A percentile compares a stretch with the other conserved stretches of the same genome.
phyloP scores from a whole-genome alignment of 2,113 vertebrate genomes.

The Corvus moneduloides region DNA sequence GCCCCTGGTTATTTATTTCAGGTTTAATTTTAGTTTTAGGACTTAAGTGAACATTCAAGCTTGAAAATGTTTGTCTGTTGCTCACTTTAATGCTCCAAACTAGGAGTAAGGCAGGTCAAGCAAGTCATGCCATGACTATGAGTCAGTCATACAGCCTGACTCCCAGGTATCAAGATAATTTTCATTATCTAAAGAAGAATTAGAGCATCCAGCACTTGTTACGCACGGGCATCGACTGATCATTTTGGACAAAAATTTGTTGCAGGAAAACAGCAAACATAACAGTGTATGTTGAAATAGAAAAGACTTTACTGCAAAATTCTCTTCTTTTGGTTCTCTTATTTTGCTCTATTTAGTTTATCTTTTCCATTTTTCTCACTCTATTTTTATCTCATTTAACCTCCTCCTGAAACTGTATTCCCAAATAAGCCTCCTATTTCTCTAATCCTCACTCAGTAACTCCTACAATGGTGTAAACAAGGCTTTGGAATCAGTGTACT shows the following conservation, averaged over 20 bases:
- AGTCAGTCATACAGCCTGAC: background rate
- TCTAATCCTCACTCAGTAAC: background rate
- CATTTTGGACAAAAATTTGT: background rate
- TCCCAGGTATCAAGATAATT: background rate
- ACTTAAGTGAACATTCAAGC: slow-evolving; percentile 13
- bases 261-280: background rate
- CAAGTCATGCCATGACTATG: background rate
- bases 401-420: background rate
- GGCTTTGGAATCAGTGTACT: background rate
- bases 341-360: background rate
- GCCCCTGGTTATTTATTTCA: background rate
- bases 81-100: background rate
- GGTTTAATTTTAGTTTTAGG: background rate
- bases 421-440: background rate
- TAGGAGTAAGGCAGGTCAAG: background rate
- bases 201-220: background rate
- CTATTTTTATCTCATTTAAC: background rate
- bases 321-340: background rate
- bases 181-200: background rate
- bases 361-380: background rate
- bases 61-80: background rate
- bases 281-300: background rate
- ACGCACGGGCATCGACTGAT: background rate
- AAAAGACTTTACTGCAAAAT: background rate
- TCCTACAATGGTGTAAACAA: background rate